A percentile compares a stretch with the other conserved stretches of the same genome.
Conservation (phyloP, 2,888 invertebrate genomes). For the Lasioglossum malachurum region DNA sequence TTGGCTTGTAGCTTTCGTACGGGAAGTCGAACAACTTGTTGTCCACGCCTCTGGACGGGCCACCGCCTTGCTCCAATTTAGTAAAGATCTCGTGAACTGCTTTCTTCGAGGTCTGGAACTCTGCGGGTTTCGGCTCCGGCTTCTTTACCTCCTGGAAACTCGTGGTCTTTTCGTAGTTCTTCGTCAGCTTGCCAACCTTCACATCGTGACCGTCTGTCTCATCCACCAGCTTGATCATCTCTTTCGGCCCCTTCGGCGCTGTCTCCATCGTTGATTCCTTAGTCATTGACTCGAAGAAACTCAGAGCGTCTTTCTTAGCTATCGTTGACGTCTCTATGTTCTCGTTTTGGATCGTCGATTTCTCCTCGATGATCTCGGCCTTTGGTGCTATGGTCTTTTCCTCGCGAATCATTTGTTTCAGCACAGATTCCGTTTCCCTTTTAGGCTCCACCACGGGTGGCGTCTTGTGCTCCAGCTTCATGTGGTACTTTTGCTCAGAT, state of each 20-base stretch:
- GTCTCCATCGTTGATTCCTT: constrained; percentile 82
- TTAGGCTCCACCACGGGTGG: constrained; percentile 75
- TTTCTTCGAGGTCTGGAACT: constrained; percentile 76
- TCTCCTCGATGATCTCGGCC: constrained; percentile 67
- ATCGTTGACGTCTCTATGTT: constrained; percentile 87
- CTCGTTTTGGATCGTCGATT: constrained; percentile 77
- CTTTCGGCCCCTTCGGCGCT: constrained; percentile 81
- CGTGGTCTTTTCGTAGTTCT: constrained; percentile 82
- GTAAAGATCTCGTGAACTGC: constrained; percentile 80
- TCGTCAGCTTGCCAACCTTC: constrained; percentile 81
- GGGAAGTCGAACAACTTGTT: constrained; percentile 83
- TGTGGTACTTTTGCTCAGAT: constrained; percentile 83
- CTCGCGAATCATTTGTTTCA: constrained; percentile 66
- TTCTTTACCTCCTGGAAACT: constrained; percentile 79
- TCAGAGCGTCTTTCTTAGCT: constrained; percentile 88
- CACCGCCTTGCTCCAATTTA: constrained; percentile 77
- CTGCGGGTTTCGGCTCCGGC: constrained; percentile 69
- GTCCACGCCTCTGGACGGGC: constrained; percentile 76
- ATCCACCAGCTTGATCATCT: constrained; percentile 82
- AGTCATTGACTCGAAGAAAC: constrained; percentile 89
- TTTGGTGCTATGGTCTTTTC: constrained; percentile 56
- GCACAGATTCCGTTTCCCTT: constrained; percentile 58
- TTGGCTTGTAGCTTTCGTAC: constrained; percentile 80
- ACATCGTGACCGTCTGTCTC: constrained; percentile 80
- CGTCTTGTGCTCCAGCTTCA: constrained; percentile 83